phyloP scores from a whole-genome alignment of 2,113 vertebrate genomes.

The Phocoena phocoena region DNA sequence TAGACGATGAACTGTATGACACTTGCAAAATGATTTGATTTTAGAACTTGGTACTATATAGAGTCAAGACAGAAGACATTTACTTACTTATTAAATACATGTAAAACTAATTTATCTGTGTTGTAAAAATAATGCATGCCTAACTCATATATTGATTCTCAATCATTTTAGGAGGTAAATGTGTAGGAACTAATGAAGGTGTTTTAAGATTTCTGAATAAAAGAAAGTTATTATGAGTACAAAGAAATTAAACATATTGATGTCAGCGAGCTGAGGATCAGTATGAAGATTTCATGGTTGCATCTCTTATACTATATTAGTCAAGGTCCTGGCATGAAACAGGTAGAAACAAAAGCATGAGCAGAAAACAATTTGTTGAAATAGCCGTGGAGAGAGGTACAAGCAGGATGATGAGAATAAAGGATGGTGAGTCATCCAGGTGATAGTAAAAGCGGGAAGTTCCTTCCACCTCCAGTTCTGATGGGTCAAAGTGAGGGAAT shows the following conservation, averaged over 20 bases:
- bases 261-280: not conserved
- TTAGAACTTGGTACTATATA: not conserved
- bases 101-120: not conserved
- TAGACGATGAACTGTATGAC: not conserved
- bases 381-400: not conserved
- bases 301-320: not conserved
- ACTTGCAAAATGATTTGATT: not conserved
- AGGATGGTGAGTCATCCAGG: not conserved
- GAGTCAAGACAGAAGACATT: not conserved
- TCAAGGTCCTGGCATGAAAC: not conserved
- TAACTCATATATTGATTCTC: not conserved
- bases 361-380: not conserved
- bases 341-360: not conserved
- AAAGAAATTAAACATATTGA: not conserved
- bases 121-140: not conserved
- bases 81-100: not conserved
- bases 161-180: not conserved
- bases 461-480: not conserved
- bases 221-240: not conserved
- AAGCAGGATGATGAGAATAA: not conserved
- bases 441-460: not conserved
- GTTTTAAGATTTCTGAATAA: not conserved
- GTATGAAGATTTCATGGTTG: not conserved
- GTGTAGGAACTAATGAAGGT: not conserved
- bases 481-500: not conserved